Base-by-base conservation (phyloP, 1,140 invertebrate species). In the Drosophila pruinosa region DNA sequence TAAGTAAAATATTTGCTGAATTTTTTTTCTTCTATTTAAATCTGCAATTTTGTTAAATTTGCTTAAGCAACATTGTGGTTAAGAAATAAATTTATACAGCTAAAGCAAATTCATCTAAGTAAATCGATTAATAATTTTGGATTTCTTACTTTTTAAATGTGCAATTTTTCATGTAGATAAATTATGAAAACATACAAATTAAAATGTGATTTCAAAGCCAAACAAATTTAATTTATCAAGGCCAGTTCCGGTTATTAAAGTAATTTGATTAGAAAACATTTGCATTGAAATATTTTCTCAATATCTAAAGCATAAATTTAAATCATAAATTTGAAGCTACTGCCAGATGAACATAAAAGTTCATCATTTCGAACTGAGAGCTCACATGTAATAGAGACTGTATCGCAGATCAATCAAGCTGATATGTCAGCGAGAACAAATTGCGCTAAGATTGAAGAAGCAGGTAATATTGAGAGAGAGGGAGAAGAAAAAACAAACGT, bases 401-500 rank as follows among this genome's bases (percentile, higher is more conserved):
- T 28, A 12, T 7, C 7, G 7, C 17, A 45, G n/a, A 45, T 45
- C 21, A 22, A 22, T 45, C 41, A 48, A 31, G 22, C 2, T 45
- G 21, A 22, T 14, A 45, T 45, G 21, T 45, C 43, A 48, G 45
- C 22, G 12, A 17, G 14, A 58, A 31, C 38, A 41, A 54, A 57
- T 43, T 43, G 22, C 45, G n/a, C 10, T 17, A 1, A 24, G 10
- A 5, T 24, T n/a, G 43, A 6, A 4, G n/a, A n/a, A n/a, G n/a
- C 21, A 45, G 43, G 19, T 45, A 24, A 45, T 12, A 45, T 45
- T 45, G 19, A 39, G 14, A 39, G 14, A 39, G 14, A 14, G 10
- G 14, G 22, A 4, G 2, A 22, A 19, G 15, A 48, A 28, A 39
- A 53, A 69, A 59, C 48, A 63, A 72, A 67, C 61, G 64, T 59